Conservation (phyloP, 2,797 vertebrate species). For the Eospalax fontanierii region DNA sequence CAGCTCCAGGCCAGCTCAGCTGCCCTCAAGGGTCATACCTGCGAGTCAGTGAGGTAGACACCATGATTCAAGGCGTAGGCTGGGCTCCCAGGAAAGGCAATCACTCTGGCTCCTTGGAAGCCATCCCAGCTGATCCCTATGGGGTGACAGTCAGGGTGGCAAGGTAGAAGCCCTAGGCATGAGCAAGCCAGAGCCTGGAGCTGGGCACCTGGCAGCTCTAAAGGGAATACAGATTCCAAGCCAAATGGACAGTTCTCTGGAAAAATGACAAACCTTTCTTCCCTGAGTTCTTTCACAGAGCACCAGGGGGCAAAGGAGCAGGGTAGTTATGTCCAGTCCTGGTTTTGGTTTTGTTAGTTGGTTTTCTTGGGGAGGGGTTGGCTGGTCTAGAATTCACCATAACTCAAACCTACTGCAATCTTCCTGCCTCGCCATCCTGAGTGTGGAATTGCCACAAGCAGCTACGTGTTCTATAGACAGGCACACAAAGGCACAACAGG, state of each 20-base stretch:
- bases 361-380: neutral
- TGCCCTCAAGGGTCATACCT: constrained; percentile 88
- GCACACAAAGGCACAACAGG: neutral
- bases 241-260: neutral
- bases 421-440: neutral
- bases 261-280: neutral
- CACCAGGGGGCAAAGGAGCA: neutral
- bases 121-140: constrained; percentile 92
- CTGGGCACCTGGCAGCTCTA: neutral
- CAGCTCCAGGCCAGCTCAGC: neutral
- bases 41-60: constrained; percentile 92
- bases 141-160: neutral
- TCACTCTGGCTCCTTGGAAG: constrained; percentile 94
- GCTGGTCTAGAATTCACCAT: neutral
- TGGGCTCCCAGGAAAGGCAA: constrained; percentile 93
- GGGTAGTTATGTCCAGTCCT: neutral
- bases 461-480: neutral
- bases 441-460: neutral
- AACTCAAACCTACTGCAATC: neutral
- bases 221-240: constrained; percentile 10
- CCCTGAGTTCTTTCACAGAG: neutral
- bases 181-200: neutral
- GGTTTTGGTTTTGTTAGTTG: neutral
- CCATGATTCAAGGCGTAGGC: constrained; percentile 94
- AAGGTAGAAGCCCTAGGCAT: neutral